These are phyloP conservation scores for Noctua pronuba DNA, from an alignment of 2,888 invertebrate species.

Conservation along the genomic window DNA sequence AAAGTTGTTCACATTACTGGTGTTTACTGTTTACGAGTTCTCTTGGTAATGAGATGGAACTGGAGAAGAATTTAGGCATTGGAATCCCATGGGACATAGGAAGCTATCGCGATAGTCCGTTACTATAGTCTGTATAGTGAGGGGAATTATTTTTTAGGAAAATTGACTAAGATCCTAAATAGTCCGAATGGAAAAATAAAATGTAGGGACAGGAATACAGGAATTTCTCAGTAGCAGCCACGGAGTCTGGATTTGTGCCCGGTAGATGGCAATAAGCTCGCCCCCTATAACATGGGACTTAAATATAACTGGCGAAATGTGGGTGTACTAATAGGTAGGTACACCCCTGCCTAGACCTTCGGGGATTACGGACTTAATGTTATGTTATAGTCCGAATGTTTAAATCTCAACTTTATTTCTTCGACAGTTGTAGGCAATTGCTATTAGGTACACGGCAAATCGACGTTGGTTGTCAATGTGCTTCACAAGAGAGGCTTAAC, in stretches of 20 bases:
- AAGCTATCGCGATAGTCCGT: neutral
- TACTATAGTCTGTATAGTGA: neutral
- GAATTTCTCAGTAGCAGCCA: too few relatives aligned
- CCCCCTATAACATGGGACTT: too few relatives aligned
- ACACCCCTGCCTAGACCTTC: too few relatives aligned
- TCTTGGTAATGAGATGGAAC: neutral
- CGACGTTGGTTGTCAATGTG: neutral
- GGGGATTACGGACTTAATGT: too few relatives aligned
- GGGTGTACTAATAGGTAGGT: too few relatives aligned
- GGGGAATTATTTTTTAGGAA: neutral
- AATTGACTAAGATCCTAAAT: neutral
- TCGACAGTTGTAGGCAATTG: neutral
- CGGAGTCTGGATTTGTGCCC: too few relatives aligned
- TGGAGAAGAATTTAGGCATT: neutral
- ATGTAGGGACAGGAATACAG: too few relatives aligned
- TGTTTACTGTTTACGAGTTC: constrained; percentile 23
- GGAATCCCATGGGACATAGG: neutral
- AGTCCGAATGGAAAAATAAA: too few relatives aligned
- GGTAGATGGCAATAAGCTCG: too few relatives aligned
- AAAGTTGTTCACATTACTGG: constrained; percentile 12
- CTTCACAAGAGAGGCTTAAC: neutral
- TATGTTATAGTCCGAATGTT: neutral
- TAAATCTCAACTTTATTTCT: neutral
- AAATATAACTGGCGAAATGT: too few relatives aligned
- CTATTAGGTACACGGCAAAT: neutral